Base-by-base conservation (phyloP, 2,797 vertebrate genomes). In the Amblyraja radiata region DNA sequence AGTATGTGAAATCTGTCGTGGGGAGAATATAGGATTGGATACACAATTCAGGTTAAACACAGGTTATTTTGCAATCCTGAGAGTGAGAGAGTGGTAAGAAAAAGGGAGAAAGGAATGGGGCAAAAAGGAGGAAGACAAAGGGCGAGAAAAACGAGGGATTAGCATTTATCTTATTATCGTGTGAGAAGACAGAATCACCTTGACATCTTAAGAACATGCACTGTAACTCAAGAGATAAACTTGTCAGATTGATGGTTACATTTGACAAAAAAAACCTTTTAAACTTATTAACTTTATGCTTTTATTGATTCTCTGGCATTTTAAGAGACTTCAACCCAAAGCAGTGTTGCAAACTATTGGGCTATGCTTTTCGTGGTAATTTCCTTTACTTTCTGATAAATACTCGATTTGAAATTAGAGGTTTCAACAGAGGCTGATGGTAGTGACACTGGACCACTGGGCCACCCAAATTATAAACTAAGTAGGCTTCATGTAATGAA, bases 131-230 rank as follows among this genome's bases (percentile, higher is more conserved):
- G 16, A 21, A 54, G 54, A 1, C 21, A 61, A 54, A 58, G 0
- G n/a, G 10, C 0, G 3, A 63, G 4, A 86, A 7, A 10, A 23
- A 9, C 16, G 4, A 83, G 83, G n/a, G 28, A 13, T 86, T 63
- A 86, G 58, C 28, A 63, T 28, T 54, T 13, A n/a, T n/a, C 11
- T n/a, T 25, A 84, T 86, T 63, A 86, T 63, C 58, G 16, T 14
- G 58, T 63, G 83, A 63, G 81, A 84, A 84, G 81, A 58, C 23
- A 58, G 81, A 46, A 63, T 63, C 28, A n/a, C 7, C 28, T 16
- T 88, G 58, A 32, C 83, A 88, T 16, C 83, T 88, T 88, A 88
- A 88, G 28, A 86, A n/a, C 28, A 86, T 86, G 83, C 61, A n/a
- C 61, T 65, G 11, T n/a, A 32, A 88, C 65, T n/a, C 61, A 65